phyloP scores from a whole-genome alignment of 2,888 invertebrate genomes.

The Oconnorella tubifera region DNA sequence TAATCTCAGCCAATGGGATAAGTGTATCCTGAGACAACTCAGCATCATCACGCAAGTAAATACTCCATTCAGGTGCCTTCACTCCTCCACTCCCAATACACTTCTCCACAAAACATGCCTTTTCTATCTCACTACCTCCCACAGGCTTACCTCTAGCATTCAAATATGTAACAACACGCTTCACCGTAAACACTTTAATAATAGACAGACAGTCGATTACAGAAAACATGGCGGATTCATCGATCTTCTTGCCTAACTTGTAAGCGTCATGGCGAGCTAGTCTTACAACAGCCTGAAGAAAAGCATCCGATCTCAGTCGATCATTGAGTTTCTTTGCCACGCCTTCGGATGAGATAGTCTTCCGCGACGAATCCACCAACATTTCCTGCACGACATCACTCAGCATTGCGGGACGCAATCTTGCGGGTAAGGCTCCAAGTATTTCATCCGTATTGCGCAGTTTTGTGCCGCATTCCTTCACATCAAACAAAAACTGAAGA shows the following conservation, averaged over 20 bases:
- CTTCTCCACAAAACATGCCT: constrained; percentile 31
- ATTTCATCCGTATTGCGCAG: constrained; percentile 21
- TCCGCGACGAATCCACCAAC: constrained; percentile 22
- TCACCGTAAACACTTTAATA: constrained; percentile 26
- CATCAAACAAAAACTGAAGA: constrained; percentile 29
- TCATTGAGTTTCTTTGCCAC: constrained; percentile 22
- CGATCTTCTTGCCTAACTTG: constrained; percentile 20
- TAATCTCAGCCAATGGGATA: constrained; percentile 30
- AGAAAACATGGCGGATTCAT: constrained; percentile 19
- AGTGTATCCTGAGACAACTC: constrained; percentile 30
- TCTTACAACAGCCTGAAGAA: constrained; percentile 26
- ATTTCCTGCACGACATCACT: constrained; percentile 34
- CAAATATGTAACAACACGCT: constrained; percentile 26
- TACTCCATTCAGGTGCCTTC: constrained; percentile 16
- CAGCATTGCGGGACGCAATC: constrained; percentile 33
- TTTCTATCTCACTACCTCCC: constrained; percentile 28
- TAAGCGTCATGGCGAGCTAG: constrained; percentile 28
- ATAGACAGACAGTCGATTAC: constrained; percentile 27
- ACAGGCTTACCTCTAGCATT: constrained; percentile 22
- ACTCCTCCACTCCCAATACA: no score
- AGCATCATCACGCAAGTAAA: constrained; percentile 26
- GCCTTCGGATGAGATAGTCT: constrained; percentile 16
- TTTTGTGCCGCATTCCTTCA: constrained; percentile 26
- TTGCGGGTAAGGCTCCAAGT: constrained; percentile 28
- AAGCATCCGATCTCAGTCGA: constrained; percentile 22